phyloP scores from a whole-genome alignment of 2,797 vertebrate species.

The Forpus xanthops region DNA sequence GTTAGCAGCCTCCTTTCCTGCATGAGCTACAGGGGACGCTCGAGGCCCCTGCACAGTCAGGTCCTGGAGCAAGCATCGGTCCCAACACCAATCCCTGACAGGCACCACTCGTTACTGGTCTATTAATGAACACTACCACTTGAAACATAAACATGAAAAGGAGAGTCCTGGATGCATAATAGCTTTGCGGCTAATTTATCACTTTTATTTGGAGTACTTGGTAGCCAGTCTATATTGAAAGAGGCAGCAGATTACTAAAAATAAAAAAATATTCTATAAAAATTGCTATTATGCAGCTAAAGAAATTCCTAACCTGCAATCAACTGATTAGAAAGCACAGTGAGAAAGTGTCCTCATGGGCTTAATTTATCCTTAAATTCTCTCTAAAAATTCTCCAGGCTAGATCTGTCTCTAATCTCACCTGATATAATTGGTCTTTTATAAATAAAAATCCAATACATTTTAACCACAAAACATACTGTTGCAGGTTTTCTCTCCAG shows the following conservation, averaged over 20 bases:
- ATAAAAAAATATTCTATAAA: background rate
- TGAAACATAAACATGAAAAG: background rate
- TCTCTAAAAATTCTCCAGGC: background rate
- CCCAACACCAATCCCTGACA: no score
- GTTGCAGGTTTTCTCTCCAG: background rate
- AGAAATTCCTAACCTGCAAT: background rate
- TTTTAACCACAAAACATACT: background rate
- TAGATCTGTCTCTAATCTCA: background rate
- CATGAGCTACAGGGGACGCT: no score
- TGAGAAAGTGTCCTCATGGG: background rate
- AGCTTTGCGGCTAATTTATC: background rate
- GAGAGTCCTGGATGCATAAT: background rate
- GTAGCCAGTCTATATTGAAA: background rate
- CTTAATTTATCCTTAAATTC: background rate
- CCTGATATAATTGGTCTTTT: background rate
- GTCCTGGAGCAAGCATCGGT: no score
- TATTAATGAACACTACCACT: background rate
- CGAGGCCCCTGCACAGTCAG: no score
- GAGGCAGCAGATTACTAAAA: background rate
- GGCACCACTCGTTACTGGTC: background rate
- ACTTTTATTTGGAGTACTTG: background rate
- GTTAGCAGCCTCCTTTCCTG: no score
- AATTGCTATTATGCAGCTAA: background rate
- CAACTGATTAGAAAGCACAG: background rate
- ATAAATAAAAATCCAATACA: background rate